Evolutionary conservation across 2,797 vertebrate genomes (phyloP).

Genomic region (Margarornis squamiger): DNA sequence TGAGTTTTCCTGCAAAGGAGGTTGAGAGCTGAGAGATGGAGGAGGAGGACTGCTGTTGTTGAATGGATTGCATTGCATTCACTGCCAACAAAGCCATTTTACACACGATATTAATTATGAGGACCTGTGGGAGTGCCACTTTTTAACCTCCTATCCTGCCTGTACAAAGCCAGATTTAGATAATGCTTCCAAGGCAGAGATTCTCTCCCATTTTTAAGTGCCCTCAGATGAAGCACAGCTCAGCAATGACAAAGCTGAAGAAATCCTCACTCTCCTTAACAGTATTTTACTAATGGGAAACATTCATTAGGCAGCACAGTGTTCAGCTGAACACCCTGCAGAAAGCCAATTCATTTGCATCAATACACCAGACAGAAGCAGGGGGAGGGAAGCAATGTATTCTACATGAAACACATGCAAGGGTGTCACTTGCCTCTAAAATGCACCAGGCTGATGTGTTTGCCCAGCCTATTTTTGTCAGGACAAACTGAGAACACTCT

Average conservation of each 20-base stretch:
- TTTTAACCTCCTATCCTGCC: conserved; percentile 41
- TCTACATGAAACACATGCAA: not conserved
- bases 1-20: not conserved
- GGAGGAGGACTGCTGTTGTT: not conserved
- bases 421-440: not conserved
- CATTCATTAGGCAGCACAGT: not conserved
- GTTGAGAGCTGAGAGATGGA: not conserved
- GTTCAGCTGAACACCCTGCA: not conserved
- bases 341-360: not conserved
- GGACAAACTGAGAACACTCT: not conserved
- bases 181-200: not conserved
- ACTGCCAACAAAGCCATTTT: conserved; percentile 48
- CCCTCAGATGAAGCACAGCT: not conserved
- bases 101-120: conserved; percentile 54
- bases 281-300: not conserved
- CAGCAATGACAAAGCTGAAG: not conserved
- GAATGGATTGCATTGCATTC: not conserved
- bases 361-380: not conserved
- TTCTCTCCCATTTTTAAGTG: not conserved
- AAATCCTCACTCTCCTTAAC: not conserved
- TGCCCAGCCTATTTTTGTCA: not conserved
- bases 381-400: no score
- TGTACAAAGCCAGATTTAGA: not conserved
- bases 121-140: conserved; percentile 13
- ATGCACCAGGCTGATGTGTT: not conserved